Evolutionary conservation across 2,113 vertebrate genomes (phyloP), one percentile per base, ranked within the genome.

Genomic region (Laterallus jamaicensis): DNA sequence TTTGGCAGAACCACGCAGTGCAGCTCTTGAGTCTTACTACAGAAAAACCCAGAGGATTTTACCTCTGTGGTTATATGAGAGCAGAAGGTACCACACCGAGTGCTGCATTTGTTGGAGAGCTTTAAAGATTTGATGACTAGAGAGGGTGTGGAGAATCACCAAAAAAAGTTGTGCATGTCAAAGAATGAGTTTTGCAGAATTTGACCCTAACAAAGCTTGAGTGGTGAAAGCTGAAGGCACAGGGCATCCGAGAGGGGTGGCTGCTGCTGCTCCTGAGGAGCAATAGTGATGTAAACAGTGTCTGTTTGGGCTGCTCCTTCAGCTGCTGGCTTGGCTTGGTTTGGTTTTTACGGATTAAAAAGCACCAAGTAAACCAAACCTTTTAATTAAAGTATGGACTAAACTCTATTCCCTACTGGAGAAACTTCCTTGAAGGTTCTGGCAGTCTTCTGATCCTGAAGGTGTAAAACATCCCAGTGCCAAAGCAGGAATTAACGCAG

Each of bases 51-150:
- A 47, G 44, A 5, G 19, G 28, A 7, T 74, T 89, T 88, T 63
- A 31, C n/a, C 37, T 63, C 40, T 40, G 18, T 42, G 56, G 37
- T 24, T 37, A 47, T 31, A 24, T 0, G 0, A 55, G 64, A 68
- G 55, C 10, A 44, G 50, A 49, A 82, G 52, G 49, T 16, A 10
- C 24, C 31, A 31, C 14, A 1, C 56, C 58, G 50, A 70, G 11
- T 24, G 10, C 40, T 3, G 1, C 31, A 1, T 12, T 69, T 0
- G 0, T 5, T 42, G 21, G 42, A 52, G n/a, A 14, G 19, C 22
- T 88, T 70, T 2, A 9, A 42, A 64, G 15, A 32, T 39, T 17
- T 42, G 40, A 17, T 22, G 62, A 6, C 19, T 55, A 12, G n/a
- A 52, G 56, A 47, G 40, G 19, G 15, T 18, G 7, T 1, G 6